phyloP scores from a whole-genome alignment of 1,140 invertebrate genomes.

The Anastrepha ludens region DNA sequence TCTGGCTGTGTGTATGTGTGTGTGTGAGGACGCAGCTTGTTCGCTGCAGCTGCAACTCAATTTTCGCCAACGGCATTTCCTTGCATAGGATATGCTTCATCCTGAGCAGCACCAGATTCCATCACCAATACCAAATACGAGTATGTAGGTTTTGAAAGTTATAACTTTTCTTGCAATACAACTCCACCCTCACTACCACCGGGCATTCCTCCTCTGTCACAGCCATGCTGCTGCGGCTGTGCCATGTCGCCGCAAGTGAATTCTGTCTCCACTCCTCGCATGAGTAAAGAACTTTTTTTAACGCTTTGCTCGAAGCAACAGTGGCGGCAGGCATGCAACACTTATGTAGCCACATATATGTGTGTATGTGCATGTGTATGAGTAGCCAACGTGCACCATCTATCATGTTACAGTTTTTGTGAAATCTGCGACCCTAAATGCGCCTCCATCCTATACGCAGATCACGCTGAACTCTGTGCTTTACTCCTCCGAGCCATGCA shows the following conservation, averaged over 20 bases:
- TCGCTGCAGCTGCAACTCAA: conserved; percentile 10
- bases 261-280: not conserved
- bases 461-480: too few relatives aligned
- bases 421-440: not conserved
- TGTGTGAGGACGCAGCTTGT: not conserved
- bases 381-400: not conserved
- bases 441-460: not conserved
- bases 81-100: conserved; percentile 21
- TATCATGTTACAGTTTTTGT: not conserved
- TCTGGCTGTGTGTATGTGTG: not conserved
- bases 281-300: not conserved
- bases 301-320: not conserved
- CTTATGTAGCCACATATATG: not conserved
- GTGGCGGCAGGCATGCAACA: not conserved
- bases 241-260: conserved; percentile 10
- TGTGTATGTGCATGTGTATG: not conserved
- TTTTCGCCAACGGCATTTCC: conserved; percentile 4
- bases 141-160: conserved; percentile 28
- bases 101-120: conserved; percentile 18
- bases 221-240: not conserved
- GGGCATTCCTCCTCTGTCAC: not conserved
- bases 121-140: not conserved
- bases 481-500: not conserved
- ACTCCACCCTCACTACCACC: not conserved
- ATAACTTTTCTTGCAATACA: conserved; percentile 20